These are phyloP conservation scores for Camponotus floridanus DNA, from an alignment of 1,140 invertebrate genomes.

Conservation along the genomic window DNA sequence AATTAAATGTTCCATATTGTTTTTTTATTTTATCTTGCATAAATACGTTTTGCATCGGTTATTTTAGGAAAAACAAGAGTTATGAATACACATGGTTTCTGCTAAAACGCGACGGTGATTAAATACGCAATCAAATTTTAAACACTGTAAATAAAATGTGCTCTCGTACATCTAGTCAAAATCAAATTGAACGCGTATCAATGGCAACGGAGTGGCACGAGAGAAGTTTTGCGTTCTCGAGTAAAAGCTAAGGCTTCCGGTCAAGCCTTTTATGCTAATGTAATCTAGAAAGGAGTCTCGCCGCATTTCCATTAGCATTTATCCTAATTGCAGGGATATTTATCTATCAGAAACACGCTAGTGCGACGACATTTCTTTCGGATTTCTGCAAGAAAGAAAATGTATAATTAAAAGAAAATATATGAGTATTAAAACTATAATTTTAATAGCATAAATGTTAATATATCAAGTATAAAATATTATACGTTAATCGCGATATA, in stretches of 20 bases:
- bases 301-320: constrained; percentile 47
- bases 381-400: background rate
- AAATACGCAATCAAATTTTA: background rate
- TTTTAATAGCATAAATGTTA: background rate
- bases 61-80: background rate
- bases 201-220: background rate
- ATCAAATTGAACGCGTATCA: background rate
- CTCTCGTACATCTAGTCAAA: background rate
- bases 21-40: background rate
- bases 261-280: constrained; percentile 40
- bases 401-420: background rate
- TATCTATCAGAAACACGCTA: constrained; percentile 25
- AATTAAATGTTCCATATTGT: background rate
- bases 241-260: background rate
- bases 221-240: constrained; percentile 10
- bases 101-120: background rate
- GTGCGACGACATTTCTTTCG: background rate
- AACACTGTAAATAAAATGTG: background rate
- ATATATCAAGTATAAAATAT: background rate
- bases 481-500: background rate
- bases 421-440: background rate
- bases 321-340: constrained; percentile 43
- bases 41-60: background rate
- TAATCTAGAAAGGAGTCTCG: constrained; percentile 32
- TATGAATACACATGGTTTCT: background rate